Conservation (phyloP, 2,113 vertebrate species). For the Lanius collurio region DNA sequence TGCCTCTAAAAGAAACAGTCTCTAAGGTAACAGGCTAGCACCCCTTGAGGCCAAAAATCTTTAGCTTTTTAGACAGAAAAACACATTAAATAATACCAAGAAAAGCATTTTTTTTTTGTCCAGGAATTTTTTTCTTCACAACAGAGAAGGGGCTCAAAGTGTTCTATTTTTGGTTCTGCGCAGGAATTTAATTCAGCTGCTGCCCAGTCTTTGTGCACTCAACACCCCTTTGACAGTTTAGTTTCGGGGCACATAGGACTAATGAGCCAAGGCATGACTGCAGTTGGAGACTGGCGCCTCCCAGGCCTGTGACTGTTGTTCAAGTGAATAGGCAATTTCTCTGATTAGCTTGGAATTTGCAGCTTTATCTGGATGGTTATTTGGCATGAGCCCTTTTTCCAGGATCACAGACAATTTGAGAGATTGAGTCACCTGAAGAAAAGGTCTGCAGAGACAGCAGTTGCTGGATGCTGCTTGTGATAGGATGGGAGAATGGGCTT, state of each 20-base stretch:
- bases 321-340: slow-evolving; percentile 51
- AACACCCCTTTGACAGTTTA: slow-evolving; percentile 49
- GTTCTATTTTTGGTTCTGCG: slow-evolving; percentile 52
- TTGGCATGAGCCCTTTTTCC: slow-evolving; percentile 26
- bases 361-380: slow-evolving; percentile 43
- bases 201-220: slow-evolving; percentile 32
- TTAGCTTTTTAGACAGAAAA: slow-evolving; percentile 64
- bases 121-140: slow-evolving; percentile 20
- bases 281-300: slow-evolving; percentile 27
- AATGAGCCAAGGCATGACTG: slow-evolving; percentile 59
- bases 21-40: slow-evolving; percentile 75
- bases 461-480: background rate
- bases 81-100: slow-evolving; percentile 61
- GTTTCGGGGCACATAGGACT: slow-evolving; percentile 45
- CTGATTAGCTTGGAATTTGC: slow-evolving; percentile 55
- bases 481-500: background rate
- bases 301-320: slow-evolving; percentile 43
- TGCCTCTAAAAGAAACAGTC: slow-evolving; percentile 74
- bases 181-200: slow-evolving; percentile 64
- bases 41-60: slow-evolving; percentile 73
- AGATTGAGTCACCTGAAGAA: slow-evolving; percentile 45
- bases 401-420: slow-evolving; percentile 9
- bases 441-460: background rate
- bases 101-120: slow-evolving; percentile 51
- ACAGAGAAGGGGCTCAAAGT: slow-evolving; percentile 26